Percentiles rank a stretch among this genome's conserved stretches.
phyloP scores from a whole-genome alignment of 2,113 vertebrate genomes.

The Chloropsis cyanopogon region DNA sequence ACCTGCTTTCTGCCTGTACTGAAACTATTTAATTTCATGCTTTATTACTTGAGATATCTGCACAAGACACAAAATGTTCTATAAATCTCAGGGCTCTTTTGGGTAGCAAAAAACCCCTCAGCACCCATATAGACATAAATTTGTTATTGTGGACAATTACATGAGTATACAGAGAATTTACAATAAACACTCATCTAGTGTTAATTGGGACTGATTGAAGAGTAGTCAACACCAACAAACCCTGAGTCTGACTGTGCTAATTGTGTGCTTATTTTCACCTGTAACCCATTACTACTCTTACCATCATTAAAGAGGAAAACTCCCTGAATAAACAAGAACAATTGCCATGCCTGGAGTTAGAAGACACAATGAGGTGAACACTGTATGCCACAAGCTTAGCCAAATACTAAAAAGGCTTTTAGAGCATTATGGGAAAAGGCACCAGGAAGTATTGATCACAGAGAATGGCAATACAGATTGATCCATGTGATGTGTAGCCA shows the following conservation, averaged over 20 bases:
- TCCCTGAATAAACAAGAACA: neutral
- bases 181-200: constrained; percentile 47
- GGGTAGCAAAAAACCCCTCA: neutral
- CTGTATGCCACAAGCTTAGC: neutral
- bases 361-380: neutral
- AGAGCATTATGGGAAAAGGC: neutral
- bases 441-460: neutral
- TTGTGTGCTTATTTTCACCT: constrained; percentile 48
- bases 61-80: neutral
- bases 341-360: neutral
- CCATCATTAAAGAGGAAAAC: neutral
- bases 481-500: neutral
- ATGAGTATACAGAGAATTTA: neutral
- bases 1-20: neutral
- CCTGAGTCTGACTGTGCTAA: constrained; percentile 32
- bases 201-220: constrained; percentile 59
- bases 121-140: neutral
- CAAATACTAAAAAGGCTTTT: neutral
- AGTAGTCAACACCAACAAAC: constrained; percentile 27
- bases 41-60: neutral
- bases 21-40: neutral
- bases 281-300: constrained; percentile 4
- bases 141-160: constrained; percentile 43
- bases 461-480: neutral
- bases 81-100: neutral